Percentiles rank a stretch among this genome's conserved stretches.
Evolutionary conservation across 1,140 invertebrate genomes (phyloP).

Genomic region (Papilio dardanus): DNA sequence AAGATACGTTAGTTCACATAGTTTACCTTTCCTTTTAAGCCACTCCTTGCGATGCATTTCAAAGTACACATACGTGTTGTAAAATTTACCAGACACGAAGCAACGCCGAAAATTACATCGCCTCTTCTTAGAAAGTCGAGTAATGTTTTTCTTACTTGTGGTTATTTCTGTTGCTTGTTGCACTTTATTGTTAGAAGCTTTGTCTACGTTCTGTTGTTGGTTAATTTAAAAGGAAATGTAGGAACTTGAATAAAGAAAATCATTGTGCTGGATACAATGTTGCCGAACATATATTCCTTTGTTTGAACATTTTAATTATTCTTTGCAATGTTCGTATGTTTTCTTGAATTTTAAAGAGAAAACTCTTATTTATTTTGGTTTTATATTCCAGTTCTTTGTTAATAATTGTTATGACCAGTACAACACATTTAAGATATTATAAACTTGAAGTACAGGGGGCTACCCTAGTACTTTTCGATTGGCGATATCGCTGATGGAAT

Average conservation of each 20-base stretch:
- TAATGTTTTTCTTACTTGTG: conserved; percentile 33
- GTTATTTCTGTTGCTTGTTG: conserved; percentile 30
- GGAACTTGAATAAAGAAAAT: conserved; percentile 1
- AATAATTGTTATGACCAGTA: not conserved
- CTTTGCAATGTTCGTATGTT: not conserved
- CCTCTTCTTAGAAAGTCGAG: conserved; percentile 19
- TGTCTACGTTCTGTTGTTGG: conserved; percentile 20
- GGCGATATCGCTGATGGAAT: too few species aligned
- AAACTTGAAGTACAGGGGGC: not conserved
- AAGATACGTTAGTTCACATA: not conserved
- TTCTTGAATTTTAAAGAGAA: not conserved
- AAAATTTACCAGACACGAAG: conserved; percentile 36
- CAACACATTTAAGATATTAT: not conserved
- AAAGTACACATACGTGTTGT: conserved; percentile 30
- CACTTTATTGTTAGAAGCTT: conserved; percentile 28
- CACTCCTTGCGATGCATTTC: conserved; percentile 17
- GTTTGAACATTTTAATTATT: conserved; percentile 13
- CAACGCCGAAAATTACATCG: conserved; percentile 30
- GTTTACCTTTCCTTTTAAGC: conserved; percentile 31
- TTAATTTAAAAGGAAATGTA: conserved; percentile 30
- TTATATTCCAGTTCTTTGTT: not conserved
- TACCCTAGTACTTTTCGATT: too few species aligned
- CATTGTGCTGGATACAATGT: not conserved
- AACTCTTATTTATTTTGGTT: not conserved
- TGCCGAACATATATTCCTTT: conserved; percentile 9